Percentiles rank a stretch among this genome's conserved stretches.
These are phyloP conservation scores for Manis pentadactyla DNA, from an alignment of 2,797 vertebrate genomes.

Conservation along the genomic window DNA sequence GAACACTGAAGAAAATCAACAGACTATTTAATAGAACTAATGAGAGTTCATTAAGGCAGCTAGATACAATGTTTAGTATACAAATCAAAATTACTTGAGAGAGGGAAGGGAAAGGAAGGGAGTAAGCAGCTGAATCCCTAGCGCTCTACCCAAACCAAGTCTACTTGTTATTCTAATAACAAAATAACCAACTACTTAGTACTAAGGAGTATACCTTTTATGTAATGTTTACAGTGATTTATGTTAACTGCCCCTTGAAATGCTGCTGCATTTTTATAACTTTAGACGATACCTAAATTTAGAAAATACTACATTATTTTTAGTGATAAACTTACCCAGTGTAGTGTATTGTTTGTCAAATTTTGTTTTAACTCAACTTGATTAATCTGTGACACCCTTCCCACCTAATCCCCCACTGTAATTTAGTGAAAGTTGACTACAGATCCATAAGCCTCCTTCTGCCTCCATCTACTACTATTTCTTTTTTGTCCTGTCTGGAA, in stretches of 20 bases:
- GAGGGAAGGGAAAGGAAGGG: background rate
- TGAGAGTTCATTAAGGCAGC: background rate
- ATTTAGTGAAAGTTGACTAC: background rate
- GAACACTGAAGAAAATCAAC: background rate
- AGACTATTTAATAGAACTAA: background rate
- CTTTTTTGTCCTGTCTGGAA: background rate
- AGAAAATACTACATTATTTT: constrained; percentile 27
- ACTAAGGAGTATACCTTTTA: constrained; percentile 8
- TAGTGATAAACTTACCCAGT: background rate
- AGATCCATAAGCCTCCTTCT: background rate
- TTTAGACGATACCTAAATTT: constrained; percentile 3
- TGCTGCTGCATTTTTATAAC: background rate
- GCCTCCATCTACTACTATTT: background rate
- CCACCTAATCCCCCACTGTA: background rate
- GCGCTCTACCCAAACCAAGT: background rate
- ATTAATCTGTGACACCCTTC: background rate
- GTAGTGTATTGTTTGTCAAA: constrained; percentile 1
- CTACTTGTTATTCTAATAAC: background rate
- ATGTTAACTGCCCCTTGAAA: background rate
- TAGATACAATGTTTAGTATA: background rate
- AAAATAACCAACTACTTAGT: constrained; percentile 11
- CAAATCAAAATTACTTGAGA: constrained; percentile 43
- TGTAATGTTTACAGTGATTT: constrained; percentile 31
- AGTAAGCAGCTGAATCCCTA: background rate
- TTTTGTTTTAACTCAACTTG: constrained; percentile 32